Evolutionary conservation across 2,797 vertebrate species (phyloP), one percentile per base, ranked within the genome.

Genomic region (Tauraco hartlaubi): DNA sequence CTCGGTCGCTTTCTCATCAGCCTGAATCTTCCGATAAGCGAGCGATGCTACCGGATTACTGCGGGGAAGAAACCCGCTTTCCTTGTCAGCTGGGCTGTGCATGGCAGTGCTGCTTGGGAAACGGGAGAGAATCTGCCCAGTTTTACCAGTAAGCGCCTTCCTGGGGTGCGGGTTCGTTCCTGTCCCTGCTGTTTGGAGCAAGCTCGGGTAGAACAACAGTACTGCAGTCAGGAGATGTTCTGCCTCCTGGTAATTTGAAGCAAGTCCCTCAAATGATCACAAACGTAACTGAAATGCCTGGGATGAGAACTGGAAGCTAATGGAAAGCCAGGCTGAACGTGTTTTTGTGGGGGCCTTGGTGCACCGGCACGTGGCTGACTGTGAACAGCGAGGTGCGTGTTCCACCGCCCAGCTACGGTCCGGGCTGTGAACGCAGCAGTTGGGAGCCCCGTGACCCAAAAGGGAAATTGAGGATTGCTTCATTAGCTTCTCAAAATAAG

Each of bases 1-100:
- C 91, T 96, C 63, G 97, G 97, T 90, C 6, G 29, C 96, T 96
- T 98, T 98, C 97, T 95, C 96, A 96, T 96, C 83, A 97, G 95
- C 88, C 95, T 35, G 74, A 90, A 75, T 81, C 88, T 78, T 90
- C 88, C 61, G 97, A 96, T 97, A 97, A 98, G 86, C 90, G 54
- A 19, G 13, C 74, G 64, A 28, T 76, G 88, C 92, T 89, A 72
- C 83, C 4, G 68, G 89, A 43, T 94, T 82, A 89, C 74, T 72
- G 73, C 51, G 11, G 88, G 67, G 25, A 63, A 22, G 25, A 63
- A 22, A 67, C 63, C 33, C 3, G 18, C 51, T 68, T 76, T 44
- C 64, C 19, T n/a, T 54, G 89, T 44, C 55, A 61, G 55, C 17
- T 46, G 29, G 64, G 28, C 29, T 29, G 31, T 37, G 31, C 22